Conservation (phyloP, 1,140 invertebrate genomes). For the Lepidotrigona ventralis region DNA sequence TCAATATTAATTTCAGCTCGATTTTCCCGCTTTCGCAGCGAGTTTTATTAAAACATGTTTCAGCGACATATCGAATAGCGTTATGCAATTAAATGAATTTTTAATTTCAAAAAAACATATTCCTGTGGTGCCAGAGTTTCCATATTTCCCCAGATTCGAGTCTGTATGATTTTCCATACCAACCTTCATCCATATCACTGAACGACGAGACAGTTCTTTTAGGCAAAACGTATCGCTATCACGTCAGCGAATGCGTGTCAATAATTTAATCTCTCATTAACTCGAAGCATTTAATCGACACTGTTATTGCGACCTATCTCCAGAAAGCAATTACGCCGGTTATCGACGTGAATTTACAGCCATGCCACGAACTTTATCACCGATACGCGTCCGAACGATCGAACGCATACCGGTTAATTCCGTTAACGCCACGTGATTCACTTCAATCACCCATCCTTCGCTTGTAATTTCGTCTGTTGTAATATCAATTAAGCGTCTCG, state of each 20-base stretch:
- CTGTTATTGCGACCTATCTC: constrained; percentile 9
- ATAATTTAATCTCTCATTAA: constrained; percentile 2
- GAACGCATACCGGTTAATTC: background rate
- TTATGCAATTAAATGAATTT: too few relatives aligned
- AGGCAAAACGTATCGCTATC: background rate
- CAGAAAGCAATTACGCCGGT: constrained; percentile 10
- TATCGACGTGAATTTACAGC: constrained; percentile 8
- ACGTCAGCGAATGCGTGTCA: background rate
- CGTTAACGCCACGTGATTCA: background rate
- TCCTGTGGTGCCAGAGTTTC: too few relatives aligned
- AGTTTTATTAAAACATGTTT: too few relatives aligned
- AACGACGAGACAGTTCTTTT: too few relatives aligned
- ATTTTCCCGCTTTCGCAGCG: too few relatives aligned
- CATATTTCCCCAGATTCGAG: too few relatives aligned
- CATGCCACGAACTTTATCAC: constrained; percentile 11
- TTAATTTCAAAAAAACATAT: too few relatives aligned
- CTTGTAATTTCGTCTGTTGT: constrained; percentile 27
- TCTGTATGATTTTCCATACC: too few relatives aligned
- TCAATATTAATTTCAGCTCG: too few relatives aligned
- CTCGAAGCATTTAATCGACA: constrained; percentile 10
- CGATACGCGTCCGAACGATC: background rate
- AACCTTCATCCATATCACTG: background rate
- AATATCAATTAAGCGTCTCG: constrained; percentile 12
- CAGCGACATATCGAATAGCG: too few relatives aligned
- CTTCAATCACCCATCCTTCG: background rate